These are phyloP conservation scores for Rhinatrema bivittatum DNA, from an alignment of 2,797 vertebrate species.

Conservation along the genomic window DNA sequence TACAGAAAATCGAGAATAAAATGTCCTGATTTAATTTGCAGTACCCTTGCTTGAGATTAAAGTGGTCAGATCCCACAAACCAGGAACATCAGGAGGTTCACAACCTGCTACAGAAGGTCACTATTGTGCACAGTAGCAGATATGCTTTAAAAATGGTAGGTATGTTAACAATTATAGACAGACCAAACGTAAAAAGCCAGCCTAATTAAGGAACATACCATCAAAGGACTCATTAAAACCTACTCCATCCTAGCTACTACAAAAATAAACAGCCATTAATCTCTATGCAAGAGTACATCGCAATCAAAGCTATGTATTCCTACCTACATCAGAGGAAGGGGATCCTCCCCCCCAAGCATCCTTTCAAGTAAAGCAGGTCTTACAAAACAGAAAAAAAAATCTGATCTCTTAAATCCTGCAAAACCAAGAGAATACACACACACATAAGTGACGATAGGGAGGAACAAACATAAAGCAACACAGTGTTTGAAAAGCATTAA, in stretches of 20 bases:
- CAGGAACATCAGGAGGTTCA: background rate
- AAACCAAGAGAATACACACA: too few species aligned
- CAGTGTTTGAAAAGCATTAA: too few species aligned
- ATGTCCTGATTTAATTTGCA: constrained; percentile 36
- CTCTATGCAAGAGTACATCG: background rate
- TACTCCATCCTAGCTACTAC: constrained; percentile 62
- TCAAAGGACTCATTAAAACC: constrained; percentile 79
- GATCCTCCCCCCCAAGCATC: background rate
- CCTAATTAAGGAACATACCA: constrained; percentile 57
- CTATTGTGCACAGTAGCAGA: too few species aligned
- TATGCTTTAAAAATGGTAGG: constrained; percentile 53
- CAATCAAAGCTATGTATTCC: background rate
- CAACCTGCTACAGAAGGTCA: too few species aligned
- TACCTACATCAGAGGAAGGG: background rate
- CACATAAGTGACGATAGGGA: too few species aligned
- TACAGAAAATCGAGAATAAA: constrained; percentile 38
- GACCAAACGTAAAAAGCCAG: constrained; percentile 40
- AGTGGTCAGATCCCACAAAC: background rate
- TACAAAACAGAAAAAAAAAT: too few species aligned
- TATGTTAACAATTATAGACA: constrained; percentile 78
- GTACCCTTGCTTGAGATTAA: constrained; percentile 4
- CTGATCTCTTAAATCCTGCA: too few species aligned
- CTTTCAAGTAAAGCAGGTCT: too few species aligned
- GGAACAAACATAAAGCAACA: too few species aligned
- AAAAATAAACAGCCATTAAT: constrained; percentile 71